These are phyloP conservation scores for Thamnophis elegans DNA, from an alignment of 2,797 vertebrate species.

Conservation along the genomic window DNA sequence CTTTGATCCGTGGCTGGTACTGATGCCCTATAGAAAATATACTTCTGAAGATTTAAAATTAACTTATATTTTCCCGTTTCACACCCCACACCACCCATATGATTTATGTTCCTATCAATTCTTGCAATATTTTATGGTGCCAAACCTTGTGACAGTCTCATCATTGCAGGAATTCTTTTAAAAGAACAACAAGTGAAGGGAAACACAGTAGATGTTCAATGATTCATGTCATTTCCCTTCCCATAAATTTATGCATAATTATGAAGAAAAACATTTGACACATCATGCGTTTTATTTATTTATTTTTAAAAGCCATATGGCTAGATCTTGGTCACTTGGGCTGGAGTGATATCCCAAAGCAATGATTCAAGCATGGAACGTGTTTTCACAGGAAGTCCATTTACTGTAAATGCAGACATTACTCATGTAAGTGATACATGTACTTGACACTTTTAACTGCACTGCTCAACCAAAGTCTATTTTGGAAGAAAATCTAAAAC, in stretches of 20 bases:
- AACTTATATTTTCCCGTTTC: not conserved
- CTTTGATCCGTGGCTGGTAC: not conserved
- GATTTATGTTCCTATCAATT: not conserved
- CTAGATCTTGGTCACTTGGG: not conserved
- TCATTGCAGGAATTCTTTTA: slow-evolving; percentile 12
- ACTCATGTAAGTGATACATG: not conserved
- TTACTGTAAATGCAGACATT: not conserved
- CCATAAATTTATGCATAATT: not conserved
- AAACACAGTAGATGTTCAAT: not conserved
- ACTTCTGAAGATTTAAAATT: slow-evolving; percentile 21
- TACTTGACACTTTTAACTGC: slow-evolving; percentile 4
- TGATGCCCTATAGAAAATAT: not conserved
- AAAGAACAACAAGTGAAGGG: not conserved
- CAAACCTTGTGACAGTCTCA: not conserved
- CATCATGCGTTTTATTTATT: not conserved
- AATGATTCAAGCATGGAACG: not conserved
- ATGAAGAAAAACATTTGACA: not conserved
- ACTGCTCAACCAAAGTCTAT: not conserved
- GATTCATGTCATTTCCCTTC: not conserved
- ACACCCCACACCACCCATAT: slow-evolving; percentile 15
- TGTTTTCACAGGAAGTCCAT: not conserved
- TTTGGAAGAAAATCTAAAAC: not conserved
- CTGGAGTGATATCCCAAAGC: not conserved
- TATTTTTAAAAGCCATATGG: slow-evolving; percentile 4
- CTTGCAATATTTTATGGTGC: not conserved